phyloP scores from a whole-genome alignment of 53 echinoderm and acorn worm genomes.

The Echinarachnius parma region DNA sequence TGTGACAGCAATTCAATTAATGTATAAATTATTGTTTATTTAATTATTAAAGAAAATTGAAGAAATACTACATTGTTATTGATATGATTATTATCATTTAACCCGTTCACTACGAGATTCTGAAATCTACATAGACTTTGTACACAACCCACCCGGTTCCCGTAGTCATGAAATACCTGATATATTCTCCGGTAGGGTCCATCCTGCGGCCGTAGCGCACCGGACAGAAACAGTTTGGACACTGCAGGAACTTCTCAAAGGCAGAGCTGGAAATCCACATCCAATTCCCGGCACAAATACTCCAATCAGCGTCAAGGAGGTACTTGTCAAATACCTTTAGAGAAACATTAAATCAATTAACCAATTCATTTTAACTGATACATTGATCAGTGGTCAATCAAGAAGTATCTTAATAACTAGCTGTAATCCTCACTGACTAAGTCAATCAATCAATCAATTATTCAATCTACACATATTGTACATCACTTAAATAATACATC shows the following conservation, averaged over 20 bases:
- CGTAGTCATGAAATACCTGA: no score
- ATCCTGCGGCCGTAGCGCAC: slow-evolving; percentile 89
- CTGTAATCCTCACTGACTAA: background rate
- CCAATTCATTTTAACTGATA: background rate
- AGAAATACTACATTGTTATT: no score
- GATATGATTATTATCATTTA: background rate
- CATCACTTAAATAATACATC: no score
- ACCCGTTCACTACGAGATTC: no score
- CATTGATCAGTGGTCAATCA: background rate
- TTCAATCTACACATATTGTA: no score
- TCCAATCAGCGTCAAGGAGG: slow-evolving; percentile 92
- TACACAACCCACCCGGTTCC: no score
- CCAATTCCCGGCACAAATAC: slow-evolving; percentile 96
- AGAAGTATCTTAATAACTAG: background rate
- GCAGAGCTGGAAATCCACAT: slow-evolving; percentile 99
- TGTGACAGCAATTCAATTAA: no score
- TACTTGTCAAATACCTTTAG: slow-evolving; percentile 69
- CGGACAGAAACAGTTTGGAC: slow-evolving; percentile 96
- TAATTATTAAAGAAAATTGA: no score
- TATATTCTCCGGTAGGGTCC: slow-evolving; percentile 87
- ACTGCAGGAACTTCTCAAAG: slow-evolving; percentile 88
- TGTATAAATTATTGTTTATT: no score
- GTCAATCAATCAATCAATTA: no score
- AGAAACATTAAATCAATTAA: background rate
- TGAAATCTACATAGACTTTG: no score